These are phyloP conservation scores for Ceyx cyanopectus DNA, from an alignment of 2,113 vertebrate genomes.

Conservation along the genomic window DNA sequence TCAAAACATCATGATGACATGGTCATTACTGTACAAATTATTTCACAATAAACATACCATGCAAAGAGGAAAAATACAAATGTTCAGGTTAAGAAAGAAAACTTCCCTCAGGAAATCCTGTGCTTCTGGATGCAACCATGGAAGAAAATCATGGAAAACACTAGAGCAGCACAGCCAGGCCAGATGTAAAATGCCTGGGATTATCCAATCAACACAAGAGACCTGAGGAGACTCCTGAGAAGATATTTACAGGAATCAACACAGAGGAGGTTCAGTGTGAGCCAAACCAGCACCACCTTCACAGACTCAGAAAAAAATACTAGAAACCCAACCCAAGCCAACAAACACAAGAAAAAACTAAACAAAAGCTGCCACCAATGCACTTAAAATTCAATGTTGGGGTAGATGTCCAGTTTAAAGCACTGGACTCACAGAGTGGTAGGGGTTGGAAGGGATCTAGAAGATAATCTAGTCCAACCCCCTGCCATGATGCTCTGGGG, in stretches of 20 bases:
- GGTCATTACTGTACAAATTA: not conserved
- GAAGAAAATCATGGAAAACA: not conserved
- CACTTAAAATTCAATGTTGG: not conserved
- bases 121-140: not conserved
- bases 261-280: not conserved
- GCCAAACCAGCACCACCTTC: not conserved
- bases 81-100: not conserved
- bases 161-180: not conserved
- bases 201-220: not conserved
- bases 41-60: constrained; percentile 30
- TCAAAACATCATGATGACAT: constrained; percentile 5
- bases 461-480: too few species aligned
- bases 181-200: not conserved
- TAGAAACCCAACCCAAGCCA: too few species aligned
- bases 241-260: not conserved
- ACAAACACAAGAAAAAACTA: too few species aligned
- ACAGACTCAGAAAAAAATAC: not conserved
- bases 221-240: not conserved
- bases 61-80: not conserved
- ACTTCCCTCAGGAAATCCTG: not conserved
- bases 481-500: not conserved
- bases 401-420: not conserved
- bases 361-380: not conserved
- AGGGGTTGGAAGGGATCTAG: too few species aligned
- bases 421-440: not conserved